These are phyloP conservation scores for Heliothis subflexa DNA, from an alignment of 1,140 invertebrate species.

Conservation along the genomic window DNA sequence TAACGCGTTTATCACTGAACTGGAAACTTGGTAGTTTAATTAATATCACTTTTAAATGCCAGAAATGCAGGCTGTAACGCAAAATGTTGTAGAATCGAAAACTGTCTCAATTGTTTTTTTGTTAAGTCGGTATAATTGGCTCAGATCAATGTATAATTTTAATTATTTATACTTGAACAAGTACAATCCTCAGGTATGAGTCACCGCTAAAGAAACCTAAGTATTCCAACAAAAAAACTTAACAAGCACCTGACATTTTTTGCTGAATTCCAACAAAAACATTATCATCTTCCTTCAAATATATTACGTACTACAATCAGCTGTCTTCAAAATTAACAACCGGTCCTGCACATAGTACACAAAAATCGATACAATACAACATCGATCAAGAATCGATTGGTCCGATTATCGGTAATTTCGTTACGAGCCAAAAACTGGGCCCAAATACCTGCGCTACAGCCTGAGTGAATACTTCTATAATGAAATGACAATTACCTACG, in stretches of 20 bases:
- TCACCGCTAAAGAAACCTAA: neutral
- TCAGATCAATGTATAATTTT: neutral
- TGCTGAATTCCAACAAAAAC: slow-evolving; percentile 42
- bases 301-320: slow-evolving; percentile 24
- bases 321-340: slow-evolving; percentile 30
- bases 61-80: too few species aligned
- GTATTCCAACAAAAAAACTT: neutral
- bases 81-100: too few species aligned
- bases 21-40: neutral
- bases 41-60: neutral
- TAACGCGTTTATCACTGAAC: neutral
- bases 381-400: slow-evolving; percentile 71
- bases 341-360: slow-evolving; percentile 18
- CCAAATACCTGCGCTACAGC: slow-evolving; percentile 64
- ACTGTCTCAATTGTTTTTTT: too few species aligned
- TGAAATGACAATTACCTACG: slow-evolving; percentile 84
- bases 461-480: slow-evolving; percentile 81
- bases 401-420: slow-evolving; percentile 81
- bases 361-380: slow-evolving; percentile 49
- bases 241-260: slow-evolving; percentile 14
- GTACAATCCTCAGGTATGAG: neutral
- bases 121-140: too few species aligned
- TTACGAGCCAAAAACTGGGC: slow-evolving; percentile 67
- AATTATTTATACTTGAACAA: neutral
- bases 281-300: slow-evolving; percentile 13